Percentiles rank a stretch among this genome's conserved stretches.
Conservation (phyloP, 2,888 invertebrate species). For the Cetonia aurata region DNA sequence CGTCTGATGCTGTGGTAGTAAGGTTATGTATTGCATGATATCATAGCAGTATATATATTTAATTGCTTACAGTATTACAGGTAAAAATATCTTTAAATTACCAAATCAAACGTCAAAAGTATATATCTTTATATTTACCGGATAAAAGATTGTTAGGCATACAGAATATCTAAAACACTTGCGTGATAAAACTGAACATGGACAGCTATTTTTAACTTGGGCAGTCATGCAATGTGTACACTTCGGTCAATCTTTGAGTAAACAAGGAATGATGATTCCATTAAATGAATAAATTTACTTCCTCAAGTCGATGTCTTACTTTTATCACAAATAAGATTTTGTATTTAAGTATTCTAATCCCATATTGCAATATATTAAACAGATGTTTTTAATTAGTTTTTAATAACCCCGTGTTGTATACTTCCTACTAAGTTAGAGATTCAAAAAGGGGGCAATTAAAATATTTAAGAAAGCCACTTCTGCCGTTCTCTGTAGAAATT, state of each 20-base stretch:
- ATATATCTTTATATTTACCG: too few relatives aligned
- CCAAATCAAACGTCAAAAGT: too few relatives aligned
- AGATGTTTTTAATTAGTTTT: slow-evolving; percentile 6
- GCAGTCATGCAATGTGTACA: not conserved
- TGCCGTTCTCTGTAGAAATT: slow-evolving; percentile 44
- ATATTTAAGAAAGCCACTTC: slow-evolving; percentile 39
- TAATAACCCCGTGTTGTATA: slow-evolving; percentile 29
- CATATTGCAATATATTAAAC: too few relatives aligned
- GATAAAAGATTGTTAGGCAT: too few relatives aligned
- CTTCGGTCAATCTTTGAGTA: not conserved
- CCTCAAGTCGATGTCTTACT: not conserved
- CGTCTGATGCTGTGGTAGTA: too few relatives aligned
- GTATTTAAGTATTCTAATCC: too few relatives aligned
- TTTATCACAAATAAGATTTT: not conserved
- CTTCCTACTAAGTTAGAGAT: slow-evolving; percentile 18
- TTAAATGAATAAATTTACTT: not conserved
- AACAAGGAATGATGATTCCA: not conserved
- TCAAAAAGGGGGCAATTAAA: slow-evolving; percentile 35
- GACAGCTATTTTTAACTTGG: not conserved
- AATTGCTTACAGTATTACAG: too few relatives aligned
- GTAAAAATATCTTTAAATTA: too few relatives aligned
- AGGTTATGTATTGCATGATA: too few relatives aligned
- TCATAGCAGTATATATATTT: too few relatives aligned
- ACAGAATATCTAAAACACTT: not conserved
- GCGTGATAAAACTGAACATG: not conserved